Evolutionary conservation across 2,888 invertebrate genomes (phyloP).

Genomic region (Scrobipalpa costella): DNA sequence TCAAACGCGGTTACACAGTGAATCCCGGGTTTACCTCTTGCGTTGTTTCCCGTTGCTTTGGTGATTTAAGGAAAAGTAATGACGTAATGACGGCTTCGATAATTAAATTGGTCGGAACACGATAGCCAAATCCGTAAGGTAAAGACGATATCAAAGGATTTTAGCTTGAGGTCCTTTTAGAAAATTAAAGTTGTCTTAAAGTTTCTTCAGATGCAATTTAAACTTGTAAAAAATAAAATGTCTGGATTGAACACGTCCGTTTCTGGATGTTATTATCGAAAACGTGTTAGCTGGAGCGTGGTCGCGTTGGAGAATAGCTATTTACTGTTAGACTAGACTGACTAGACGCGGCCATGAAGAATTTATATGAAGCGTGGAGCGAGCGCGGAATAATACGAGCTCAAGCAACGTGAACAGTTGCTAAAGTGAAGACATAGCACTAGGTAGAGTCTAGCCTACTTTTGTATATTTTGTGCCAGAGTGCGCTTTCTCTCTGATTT

Average conservation of each 20-base stretch:
- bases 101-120: constrained; percentile 5
- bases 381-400: constrained; percentile 5
- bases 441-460: too few species aligned
- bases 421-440: not conserved
- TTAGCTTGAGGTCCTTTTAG: not conserved
- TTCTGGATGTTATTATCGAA: constrained; percentile 58
- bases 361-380: constrained; percentile 22
- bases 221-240: constrained; percentile 14
- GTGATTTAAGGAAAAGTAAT: constrained; percentile 11
- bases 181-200: not conserved
- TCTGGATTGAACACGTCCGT: constrained; percentile 47
- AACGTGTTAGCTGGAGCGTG: constrained; percentile 57
- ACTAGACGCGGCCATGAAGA: constrained; percentile 20
- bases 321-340: constrained; percentile 31
- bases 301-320: constrained; percentile 50
- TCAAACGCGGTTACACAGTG: not conserved
- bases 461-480: too few species aligned
- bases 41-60: constrained; percentile 13
- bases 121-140: not conserved
- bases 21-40: not conserved
- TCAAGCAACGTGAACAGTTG: not conserved
- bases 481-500: not conserved
- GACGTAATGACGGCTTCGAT: constrained; percentile 2
- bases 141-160: not conserved
- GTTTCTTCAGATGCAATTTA: too few species aligned